These are phyloP conservation scores for Engystomops pustulosus DNA, from an alignment of 2,113 vertebrate species.

Conservation along the genomic window DNA sequence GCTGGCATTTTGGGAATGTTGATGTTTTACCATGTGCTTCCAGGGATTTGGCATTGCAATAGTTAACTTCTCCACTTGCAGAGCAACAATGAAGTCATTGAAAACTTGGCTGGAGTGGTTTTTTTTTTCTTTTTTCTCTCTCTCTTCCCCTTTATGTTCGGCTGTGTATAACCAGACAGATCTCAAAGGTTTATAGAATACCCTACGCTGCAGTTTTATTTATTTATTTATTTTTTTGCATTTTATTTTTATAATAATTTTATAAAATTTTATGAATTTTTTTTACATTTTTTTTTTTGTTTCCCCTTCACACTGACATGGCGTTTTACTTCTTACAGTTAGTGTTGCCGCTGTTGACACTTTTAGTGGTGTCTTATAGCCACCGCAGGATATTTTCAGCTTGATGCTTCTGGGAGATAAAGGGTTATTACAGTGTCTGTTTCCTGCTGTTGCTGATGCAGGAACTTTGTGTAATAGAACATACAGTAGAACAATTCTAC, in stretches of 20 bases:
- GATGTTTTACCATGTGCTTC: neutral
- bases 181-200: conserved; percentile 28
- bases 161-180: conserved; percentile 28
- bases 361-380: neutral
- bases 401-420: conserved; percentile 9
- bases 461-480: conserved; percentile 16
- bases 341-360: neutral
- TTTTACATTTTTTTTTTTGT: too few species aligned
- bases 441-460: conserved; percentile 36
- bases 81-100: conserved; percentile 46
- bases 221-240: neutral
- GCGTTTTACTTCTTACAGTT: neutral
- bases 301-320: too few species aligned
- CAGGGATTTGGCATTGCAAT: neutral
- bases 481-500: neutral
- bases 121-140: conserved; percentile 4
- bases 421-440: conserved; percentile 4
- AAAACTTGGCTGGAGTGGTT: conserved; percentile 40
- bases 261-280: too few species aligned
- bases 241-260: too few species aligned
- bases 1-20: conserved; percentile 23
- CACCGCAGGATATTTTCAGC: neutral
- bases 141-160: conserved; percentile 26
- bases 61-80: conserved; percentile 42
- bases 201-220: neutral